Conservation (phyloP, 2,888 invertebrate species). For the Drosophila kuntzei region DNA sequence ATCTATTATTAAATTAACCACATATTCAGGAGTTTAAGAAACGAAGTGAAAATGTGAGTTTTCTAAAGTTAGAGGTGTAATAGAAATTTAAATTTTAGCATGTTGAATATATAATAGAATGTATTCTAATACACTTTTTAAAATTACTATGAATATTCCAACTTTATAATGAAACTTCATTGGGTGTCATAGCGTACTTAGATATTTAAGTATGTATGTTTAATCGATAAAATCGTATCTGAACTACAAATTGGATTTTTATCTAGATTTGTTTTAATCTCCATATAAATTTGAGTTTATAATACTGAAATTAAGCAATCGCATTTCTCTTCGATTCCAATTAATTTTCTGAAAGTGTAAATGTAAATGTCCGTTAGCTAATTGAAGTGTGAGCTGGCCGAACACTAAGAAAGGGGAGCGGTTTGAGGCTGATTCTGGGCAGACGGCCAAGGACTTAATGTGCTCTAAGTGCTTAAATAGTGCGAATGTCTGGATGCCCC, state of each 20-base stretch:
- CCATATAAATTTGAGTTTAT: not conserved
- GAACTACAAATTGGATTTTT: not conserved
- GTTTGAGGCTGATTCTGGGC: constrained; percentile 46
- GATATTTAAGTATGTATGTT: not conserved
- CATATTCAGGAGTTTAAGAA: too few species aligned
- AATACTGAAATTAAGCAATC: not conserved
- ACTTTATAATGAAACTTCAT: too few species aligned
- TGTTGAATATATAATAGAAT: too few species aligned
- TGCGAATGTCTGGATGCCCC: constrained; percentile 44
- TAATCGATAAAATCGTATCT: not conserved
- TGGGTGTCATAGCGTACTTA: too few species aligned
- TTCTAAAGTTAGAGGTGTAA: too few species aligned
- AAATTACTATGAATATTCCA: too few species aligned
- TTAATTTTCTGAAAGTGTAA: constrained; percentile 48
- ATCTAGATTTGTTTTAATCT: not conserved
- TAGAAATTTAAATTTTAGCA: too few species aligned
- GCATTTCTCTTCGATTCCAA: constrained; percentile 32
- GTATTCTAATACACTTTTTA: too few species aligned
- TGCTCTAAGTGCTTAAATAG: constrained; percentile 62
- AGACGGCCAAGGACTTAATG: constrained; percentile 64
- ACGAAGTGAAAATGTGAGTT: too few species aligned
- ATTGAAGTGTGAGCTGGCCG: constrained; percentile 11
- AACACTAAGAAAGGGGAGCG: not conserved
- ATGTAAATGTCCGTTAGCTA: constrained; percentile 64
- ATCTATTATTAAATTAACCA: too few species aligned